phyloP scores from a whole-genome alignment of 2,888 invertebrate genomes.

The Rambutsinella grinnellia region DNA sequence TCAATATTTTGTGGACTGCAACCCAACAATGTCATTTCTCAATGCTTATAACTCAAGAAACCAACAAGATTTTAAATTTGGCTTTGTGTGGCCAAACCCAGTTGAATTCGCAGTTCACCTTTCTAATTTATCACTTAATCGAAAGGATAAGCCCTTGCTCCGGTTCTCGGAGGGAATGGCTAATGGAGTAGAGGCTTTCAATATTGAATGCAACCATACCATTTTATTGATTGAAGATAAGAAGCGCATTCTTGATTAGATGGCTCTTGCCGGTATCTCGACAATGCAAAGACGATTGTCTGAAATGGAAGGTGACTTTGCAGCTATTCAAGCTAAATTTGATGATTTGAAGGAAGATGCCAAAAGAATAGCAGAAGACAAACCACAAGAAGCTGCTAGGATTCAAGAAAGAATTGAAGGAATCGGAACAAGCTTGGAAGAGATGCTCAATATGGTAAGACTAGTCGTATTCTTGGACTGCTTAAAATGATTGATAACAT shows the following conservation, averaged over 20 bases:
- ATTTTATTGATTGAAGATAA: conserved; percentile 99
- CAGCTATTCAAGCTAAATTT: conserved; percentile 97
- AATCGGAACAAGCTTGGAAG: conserved; percentile 96
- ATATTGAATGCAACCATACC: conserved; percentile 99
- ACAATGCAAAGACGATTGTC: conserved; percentile 86
- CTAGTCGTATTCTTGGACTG: too few species aligned
- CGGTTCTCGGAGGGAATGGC: too few species aligned
- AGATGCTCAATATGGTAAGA: conserved; percentile 90
- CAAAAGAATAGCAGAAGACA: conserved; percentile 89
- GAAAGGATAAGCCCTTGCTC: too few species aligned
- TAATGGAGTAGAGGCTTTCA: conserved; percentile 99
- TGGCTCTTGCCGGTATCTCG: conserved; percentile 93
- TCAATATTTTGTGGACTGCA: too few species aligned
- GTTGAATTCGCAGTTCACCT: too few species aligned
- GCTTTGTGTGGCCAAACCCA: too few species aligned
- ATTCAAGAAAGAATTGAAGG: conserved; percentile 91
- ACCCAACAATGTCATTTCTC: too few species aligned
- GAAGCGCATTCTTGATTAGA: conserved; percentile 96
- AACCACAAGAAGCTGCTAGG: conserved; percentile 87
- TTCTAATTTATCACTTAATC: too few species aligned
- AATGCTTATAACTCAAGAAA: too few species aligned
- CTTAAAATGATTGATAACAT: too few species aligned
- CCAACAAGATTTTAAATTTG: too few species aligned
- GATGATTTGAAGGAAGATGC: conserved; percentile 95
- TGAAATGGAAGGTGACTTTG: conserved; percentile 98